Evolutionary conservation across 2,113 vertebrate genomes (phyloP).

Genomic region (Zosterops hypoxanthus): DNA sequence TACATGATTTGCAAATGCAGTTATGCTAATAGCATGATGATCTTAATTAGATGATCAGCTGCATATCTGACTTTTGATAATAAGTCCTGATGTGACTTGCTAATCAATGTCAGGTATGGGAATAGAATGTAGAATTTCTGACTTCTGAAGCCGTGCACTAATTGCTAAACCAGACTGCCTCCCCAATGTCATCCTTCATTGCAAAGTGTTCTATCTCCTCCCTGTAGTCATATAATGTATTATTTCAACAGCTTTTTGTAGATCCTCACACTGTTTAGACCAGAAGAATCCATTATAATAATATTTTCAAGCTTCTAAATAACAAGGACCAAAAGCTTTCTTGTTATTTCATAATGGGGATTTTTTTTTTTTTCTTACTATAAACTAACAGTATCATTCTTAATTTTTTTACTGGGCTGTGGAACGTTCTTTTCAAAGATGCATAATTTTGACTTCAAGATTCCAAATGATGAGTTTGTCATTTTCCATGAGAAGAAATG

Average conservation of each 20-base stretch:
- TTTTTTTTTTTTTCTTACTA: not conserved
- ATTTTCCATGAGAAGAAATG: not conserved
- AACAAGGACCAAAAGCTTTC: not conserved
- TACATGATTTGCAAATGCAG: constrained; percentile 64
- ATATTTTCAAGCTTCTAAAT: not conserved
- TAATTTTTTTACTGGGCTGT: not conserved
- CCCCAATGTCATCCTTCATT: not conserved
- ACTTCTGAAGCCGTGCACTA: constrained; percentile 1
- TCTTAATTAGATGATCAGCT: constrained; percentile 70
- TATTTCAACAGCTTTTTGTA: not conserved
- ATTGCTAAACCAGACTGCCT: constrained; percentile 23
- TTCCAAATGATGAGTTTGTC: not conserved
- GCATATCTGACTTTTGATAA: constrained; percentile 66
- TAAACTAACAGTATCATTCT: not conserved
- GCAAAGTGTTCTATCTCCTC: not conserved
- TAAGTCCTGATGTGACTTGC: constrained; percentile 70
- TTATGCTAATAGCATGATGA: constrained; percentile 67
- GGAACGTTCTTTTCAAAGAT: not conserved
- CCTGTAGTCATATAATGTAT: not conserved
- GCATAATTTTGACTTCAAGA: not conserved
- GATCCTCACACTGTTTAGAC: not conserved
- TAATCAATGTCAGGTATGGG: constrained; percentile 67
- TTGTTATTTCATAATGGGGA: not conserved
- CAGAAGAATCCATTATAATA: not conserved
- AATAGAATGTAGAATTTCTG: constrained; percentile 59